These are phyloP conservation scores for Syrrhaptes paradoxus DNA, from an alignment of 2,113 vertebrate genomes.

Conservation along the genomic window DNA sequence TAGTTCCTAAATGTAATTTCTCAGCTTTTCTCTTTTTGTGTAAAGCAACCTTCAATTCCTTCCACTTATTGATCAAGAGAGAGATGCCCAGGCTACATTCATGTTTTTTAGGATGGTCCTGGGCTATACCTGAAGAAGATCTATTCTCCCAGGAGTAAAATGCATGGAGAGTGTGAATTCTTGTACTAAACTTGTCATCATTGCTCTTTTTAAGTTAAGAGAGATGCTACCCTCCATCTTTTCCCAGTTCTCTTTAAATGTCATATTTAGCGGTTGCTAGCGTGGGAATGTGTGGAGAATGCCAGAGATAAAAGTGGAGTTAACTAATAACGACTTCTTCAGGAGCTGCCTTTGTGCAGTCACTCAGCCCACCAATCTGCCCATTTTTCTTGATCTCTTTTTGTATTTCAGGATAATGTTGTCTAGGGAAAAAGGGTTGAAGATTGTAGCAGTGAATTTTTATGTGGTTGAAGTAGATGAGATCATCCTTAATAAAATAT, in stretches of 20 bases:
- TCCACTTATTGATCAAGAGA: not conserved
- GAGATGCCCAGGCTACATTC: not conserved
- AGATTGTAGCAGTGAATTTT: constrained; percentile 21
- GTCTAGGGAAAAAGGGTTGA: not conserved
- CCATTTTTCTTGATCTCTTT: constrained; percentile 18
- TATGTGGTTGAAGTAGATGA: constrained; percentile 13
- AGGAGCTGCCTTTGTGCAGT: not conserved
- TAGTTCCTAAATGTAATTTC: not conserved
- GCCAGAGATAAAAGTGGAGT: constrained; percentile 35
- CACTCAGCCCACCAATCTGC: constrained; percentile 31
- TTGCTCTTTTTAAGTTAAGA: not conserved
- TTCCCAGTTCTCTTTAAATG: not conserved
- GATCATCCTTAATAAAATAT: constrained; percentile 30
- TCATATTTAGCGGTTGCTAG: not conserved
- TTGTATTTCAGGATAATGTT: not conserved
- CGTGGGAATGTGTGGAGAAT: not conserved
- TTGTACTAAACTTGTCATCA: not conserved
- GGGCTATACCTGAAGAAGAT: not conserved
- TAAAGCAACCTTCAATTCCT: not conserved
- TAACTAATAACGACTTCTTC: not conserved
- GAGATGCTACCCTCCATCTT: not conserved
- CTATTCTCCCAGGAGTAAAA: not conserved
- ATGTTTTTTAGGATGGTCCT: not conserved
- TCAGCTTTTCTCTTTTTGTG: not conserved
- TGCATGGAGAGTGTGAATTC: not conserved